Evolutionary conservation across 2,797 vertebrate genomes (phyloP).

Genomic region (Eulemur coronatus): DNA sequence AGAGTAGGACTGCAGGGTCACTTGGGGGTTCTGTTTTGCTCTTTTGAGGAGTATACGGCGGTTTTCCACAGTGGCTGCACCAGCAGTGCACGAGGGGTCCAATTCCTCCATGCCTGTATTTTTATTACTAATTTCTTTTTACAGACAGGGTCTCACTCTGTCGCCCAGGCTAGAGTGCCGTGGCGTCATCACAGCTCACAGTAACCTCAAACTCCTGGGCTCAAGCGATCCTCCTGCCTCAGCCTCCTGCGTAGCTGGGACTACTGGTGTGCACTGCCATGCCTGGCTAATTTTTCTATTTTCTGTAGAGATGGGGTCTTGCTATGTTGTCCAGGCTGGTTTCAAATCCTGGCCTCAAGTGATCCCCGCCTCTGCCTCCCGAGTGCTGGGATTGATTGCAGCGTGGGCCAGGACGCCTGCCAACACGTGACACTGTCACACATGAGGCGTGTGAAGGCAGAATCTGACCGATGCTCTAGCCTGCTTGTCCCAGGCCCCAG

Average conservation of each 20-base stretch:
- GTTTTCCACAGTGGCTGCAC: no score
- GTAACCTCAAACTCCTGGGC: background rate
- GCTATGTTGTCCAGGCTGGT: background rate
- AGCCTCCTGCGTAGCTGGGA: background rate
- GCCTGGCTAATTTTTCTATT: background rate
- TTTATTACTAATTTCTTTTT: background rate
- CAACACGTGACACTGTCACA: no score
- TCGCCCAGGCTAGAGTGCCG: background rate
- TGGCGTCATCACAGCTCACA: background rate
- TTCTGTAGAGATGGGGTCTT: background rate
- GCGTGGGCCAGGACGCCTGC: background rate
- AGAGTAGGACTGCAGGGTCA: background rate
- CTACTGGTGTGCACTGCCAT: accelerated
- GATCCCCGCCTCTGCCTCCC: background rate
- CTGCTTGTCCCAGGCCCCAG: no score
- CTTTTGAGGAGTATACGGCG: accelerated
- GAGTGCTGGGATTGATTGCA: background rate
- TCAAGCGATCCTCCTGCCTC: background rate
- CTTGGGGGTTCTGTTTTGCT: background rate
- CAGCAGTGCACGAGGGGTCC: no score
- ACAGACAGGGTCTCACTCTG: background rate
- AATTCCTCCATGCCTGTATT: no score
- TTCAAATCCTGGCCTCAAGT: background rate
- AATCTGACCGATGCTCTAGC: no score
- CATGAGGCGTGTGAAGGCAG: no score